Percentiles rank a stretch among this genome's conserved stretches.
Conservation (phyloP, 92 coral and sea anemone genomes). For the Palythoa caribaeorum region DNA sequence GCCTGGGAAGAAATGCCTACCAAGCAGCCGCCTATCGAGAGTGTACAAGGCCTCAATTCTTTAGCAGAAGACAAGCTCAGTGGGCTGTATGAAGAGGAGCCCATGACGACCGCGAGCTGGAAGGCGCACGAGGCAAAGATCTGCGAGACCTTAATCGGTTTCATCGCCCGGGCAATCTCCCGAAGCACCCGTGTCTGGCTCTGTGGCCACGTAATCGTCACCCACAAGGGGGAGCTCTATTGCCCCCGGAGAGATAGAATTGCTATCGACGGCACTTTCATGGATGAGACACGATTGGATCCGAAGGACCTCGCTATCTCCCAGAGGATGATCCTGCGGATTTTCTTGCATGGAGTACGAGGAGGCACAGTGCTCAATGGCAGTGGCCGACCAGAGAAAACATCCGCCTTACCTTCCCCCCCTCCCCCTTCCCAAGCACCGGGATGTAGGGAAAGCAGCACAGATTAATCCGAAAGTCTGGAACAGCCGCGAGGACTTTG, state of each 20-base stretch:
- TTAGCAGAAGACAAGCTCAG: constrained; percentile 4
- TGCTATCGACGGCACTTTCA: constrained; percentile 6
- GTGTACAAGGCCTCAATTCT: constrained; percentile 43
- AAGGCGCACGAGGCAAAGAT: not conserved
- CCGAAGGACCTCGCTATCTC: constrained; percentile 7
- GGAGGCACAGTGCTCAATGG: constrained; percentile 31
- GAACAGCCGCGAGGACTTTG: not conserved
- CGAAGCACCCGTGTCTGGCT: not conserved
- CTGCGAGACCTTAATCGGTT: constrained; percentile 7
- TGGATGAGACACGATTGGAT: constrained; percentile 15
- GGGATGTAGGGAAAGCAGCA: constrained; percentile 21
- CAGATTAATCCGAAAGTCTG: constrained; percentile 4
- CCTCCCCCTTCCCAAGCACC: no score
- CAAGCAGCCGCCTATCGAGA: not conserved
- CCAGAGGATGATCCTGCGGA: constrained; percentile 16
- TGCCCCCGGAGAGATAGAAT: not conserved
- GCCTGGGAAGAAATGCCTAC: constrained; percentile 64
- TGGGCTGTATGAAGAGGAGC: no score
- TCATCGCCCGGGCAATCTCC: constrained; percentile 20
- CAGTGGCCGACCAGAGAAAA: constrained; percentile 1
- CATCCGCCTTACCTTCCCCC: constrained; percentile 13
- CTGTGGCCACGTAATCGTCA: constrained; percentile 23
- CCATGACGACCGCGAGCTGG: not conserved
- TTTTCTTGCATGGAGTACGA: not conserved
- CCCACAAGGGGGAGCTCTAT: constrained; percentile 21